These are phyloP conservation scores for Eudyptes chrysolophus DNA, from an alignment of 2,113 vertebrate genomes.

Conservation along the genomic window DNA sequence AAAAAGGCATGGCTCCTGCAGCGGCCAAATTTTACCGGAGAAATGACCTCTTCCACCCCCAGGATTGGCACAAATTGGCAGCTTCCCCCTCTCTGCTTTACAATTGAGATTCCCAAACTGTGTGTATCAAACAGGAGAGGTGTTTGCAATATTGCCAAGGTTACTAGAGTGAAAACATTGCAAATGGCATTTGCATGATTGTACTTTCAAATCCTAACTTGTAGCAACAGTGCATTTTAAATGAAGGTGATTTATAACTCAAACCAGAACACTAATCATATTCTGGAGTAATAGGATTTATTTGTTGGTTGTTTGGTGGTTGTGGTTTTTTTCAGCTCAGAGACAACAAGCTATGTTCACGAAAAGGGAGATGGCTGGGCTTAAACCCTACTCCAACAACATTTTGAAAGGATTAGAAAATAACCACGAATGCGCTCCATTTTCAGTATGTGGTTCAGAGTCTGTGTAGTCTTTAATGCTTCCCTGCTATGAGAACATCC, in stretches of 20 bases:
- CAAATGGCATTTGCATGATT: slow-evolving; percentile 69
- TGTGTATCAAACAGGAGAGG: slow-evolving; percentile 59
- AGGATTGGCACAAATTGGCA: background rate
- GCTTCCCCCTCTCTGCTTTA: slow-evolving; percentile 4
- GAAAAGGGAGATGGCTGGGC: background rate
- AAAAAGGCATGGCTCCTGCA: background rate
- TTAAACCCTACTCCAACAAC: slow-evolving; percentile 27
- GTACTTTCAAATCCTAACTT: slow-evolving; percentile 69
- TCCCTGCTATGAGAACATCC: slow-evolving; percentile 13
- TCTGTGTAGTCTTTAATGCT: background rate
- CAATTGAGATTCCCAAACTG: slow-evolving; percentile 35
- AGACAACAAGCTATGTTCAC: slow-evolving; percentile 26
- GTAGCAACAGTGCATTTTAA: slow-evolving; percentile 72
- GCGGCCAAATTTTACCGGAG: background rate
- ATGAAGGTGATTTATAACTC: slow-evolving; percentile 69
- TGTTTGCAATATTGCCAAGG: slow-evolving; percentile 69
- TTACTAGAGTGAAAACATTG: slow-evolving; percentile 69
- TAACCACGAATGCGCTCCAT: background rate
- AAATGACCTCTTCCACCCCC: background rate
- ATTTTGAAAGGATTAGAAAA: slow-evolving; percentile 51
- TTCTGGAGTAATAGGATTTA: slow-evolving; percentile 66
- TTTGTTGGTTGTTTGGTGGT: slow-evolving; percentile 51
- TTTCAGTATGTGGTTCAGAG: background rate
- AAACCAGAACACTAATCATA: slow-evolving; percentile 67
- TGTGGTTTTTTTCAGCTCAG: slow-evolving; percentile 7